Percentiles rank a stretch among this genome's conserved stretches.
phyloP scores from a whole-genome alignment of 2,797 vertebrate species.

The Rhabdophis nuchalis region DNA sequence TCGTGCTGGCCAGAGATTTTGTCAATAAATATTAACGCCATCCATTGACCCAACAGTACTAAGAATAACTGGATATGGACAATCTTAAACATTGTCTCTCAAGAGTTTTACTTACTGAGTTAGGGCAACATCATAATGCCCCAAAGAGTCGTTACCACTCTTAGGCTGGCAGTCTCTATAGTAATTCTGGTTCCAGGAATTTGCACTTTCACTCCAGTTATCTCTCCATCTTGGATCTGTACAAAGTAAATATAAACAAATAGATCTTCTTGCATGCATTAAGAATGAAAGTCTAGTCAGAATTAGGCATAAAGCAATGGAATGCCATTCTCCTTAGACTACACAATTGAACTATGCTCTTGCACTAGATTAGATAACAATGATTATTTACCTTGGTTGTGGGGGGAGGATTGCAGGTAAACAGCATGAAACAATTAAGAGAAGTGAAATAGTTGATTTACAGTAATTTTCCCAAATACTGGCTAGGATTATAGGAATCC shows the following conservation, averaged over 20 bases:
- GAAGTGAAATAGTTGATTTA: not conserved
- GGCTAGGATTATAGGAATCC: not conserved
- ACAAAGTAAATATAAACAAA: slow-evolving; percentile 47
- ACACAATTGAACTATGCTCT: not conserved
- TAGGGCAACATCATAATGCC: not conserved
- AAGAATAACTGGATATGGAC: not conserved
- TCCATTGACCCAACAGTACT: not conserved
- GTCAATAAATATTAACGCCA: not conserved
- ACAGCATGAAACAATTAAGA: not conserved
- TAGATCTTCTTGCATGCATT: not conserved
- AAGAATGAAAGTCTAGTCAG: not conserved
- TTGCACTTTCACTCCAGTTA: slow-evolving; percentile 30
- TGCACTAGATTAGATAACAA: not conserved
- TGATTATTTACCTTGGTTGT: not conserved
- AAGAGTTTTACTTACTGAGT: slow-evolving; percentile 55
- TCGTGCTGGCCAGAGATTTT: not conserved
- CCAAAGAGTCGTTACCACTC: not conserved
- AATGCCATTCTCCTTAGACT: not conserved
- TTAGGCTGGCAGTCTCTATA: slow-evolving; percentile 51
- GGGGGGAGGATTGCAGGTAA: not conserved
- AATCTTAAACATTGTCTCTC: not conserved
- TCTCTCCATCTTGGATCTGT: slow-evolving; percentile 60
- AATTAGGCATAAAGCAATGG: no score
- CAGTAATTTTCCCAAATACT: not conserved
- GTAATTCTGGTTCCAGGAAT: slow-evolving; percentile 51